phyloP scores from a whole-genome alignment of 1,140 invertebrate species.

The Pararge aegeria region DNA sequence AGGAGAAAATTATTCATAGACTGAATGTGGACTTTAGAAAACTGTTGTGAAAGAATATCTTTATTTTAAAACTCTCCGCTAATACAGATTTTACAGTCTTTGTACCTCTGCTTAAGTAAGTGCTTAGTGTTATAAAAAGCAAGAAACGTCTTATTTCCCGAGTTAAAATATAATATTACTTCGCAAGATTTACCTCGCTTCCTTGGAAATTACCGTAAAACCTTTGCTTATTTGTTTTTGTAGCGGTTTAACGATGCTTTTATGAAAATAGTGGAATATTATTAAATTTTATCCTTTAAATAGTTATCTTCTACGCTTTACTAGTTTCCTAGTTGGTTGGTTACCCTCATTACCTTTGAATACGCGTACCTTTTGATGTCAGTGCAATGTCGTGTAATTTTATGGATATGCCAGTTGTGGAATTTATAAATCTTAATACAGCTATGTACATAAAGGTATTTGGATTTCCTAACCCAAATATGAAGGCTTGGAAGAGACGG shows the following conservation, averaged over 20 bases:
- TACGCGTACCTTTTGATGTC: too few species aligned
- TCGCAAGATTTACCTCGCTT: neutral
- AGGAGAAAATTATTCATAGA: slow-evolving; percentile 4
- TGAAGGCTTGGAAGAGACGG: too few species aligned
- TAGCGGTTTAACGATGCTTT: neutral
- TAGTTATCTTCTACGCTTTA: too few species aligned
- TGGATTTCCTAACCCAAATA: too few species aligned
- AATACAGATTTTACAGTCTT: slow-evolving; percentile 3
- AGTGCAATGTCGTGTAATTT: too few species aligned
- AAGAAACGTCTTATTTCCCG: slow-evolving; percentile 1
- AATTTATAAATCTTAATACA: too few species aligned
- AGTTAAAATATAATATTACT: slow-evolving; percentile 6
- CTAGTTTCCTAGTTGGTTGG: too few species aligned
- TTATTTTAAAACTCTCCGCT: neutral
- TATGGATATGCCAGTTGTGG: too few species aligned
- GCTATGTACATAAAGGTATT: too few species aligned
- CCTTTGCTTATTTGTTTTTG: neutral
- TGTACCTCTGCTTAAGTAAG: slow-evolving; percentile 4
- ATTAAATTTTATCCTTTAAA: neutral
- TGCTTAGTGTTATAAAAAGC: slow-evolving; percentile 6
- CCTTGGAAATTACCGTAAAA: neutral
- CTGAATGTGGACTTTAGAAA: neutral
- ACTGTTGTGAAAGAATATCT: neutral
- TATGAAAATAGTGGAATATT: neutral
- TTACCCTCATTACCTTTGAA: too few species aligned